A percentile compares a stretch with the other conserved stretches of the same genome.
phyloP scores from a whole-genome alignment of 2,797 vertebrate genomes.

The Girardinus metallicus region DNA sequence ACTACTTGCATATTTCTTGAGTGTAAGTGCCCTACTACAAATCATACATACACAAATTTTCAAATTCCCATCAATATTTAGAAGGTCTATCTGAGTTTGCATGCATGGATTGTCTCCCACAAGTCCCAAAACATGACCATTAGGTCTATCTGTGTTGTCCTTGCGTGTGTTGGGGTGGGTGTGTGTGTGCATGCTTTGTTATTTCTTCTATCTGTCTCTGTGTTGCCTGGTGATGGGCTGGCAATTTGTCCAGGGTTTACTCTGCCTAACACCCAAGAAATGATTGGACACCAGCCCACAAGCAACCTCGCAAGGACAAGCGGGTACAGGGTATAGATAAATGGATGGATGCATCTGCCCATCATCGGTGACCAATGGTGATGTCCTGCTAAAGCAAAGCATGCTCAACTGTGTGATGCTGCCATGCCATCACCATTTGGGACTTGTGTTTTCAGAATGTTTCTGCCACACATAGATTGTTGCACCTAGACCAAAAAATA shows the following conservation, averaged over 20 bases:
- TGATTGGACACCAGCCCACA: background rate
- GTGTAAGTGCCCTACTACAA: background rate
- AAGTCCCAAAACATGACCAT: background rate
- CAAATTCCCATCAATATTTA: background rate
- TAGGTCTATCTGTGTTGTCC: background rate
- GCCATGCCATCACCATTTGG: background rate
- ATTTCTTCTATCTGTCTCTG: background rate
- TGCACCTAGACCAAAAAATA: background rate
- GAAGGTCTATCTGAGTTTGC: background rate
- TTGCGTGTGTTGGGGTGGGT: background rate
- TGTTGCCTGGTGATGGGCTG: background rate
- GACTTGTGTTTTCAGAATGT: background rate
- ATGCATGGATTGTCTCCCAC: background rate
- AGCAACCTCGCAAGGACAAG: background rate
- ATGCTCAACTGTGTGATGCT: background rate
- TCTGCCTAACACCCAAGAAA: background rate
- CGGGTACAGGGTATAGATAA: background rate
- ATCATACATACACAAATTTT: background rate
- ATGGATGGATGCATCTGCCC: background rate
- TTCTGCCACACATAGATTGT: background rate
- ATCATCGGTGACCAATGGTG: background rate
- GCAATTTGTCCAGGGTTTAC: background rate
- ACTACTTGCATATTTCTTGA: background rate
- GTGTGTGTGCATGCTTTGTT: background rate
- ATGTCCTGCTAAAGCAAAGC: background rate